Evolutionary conservation across 2,888 invertebrate genomes (phyloP).

Genomic region (Dryomyza anilis): DNA sequence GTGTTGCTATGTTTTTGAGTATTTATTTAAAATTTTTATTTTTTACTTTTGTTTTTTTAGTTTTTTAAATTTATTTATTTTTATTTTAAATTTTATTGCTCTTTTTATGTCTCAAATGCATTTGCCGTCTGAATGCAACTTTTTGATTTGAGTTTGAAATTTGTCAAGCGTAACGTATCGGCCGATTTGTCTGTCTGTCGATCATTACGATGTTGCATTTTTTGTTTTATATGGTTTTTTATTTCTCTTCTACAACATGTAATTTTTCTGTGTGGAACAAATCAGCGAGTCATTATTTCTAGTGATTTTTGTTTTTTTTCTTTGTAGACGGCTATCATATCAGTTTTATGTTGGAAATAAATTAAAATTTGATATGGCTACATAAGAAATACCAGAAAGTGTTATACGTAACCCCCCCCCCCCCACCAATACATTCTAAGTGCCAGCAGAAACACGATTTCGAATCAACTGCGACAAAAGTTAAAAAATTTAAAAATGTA

Average conservation of each 20-base stretch:
- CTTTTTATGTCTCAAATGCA: background rate
- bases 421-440: background rate
- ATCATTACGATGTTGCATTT: constrained; percentile 1
- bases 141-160: background rate
- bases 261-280: constrained; percentile 5
- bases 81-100: background rate
- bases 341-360: constrained; percentile 13
- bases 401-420: background rate
- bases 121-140: background rate
- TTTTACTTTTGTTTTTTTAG: background rate
- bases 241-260: background rate
- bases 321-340: constrained; percentile 7
- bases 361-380: background rate
- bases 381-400: background rate
- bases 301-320: too few species aligned
- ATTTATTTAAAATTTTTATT: too few species aligned
- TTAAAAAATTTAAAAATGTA: too few species aligned
- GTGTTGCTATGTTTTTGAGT: too few species aligned
- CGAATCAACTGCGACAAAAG: background rate
- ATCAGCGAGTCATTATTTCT: constrained; percentile 7
- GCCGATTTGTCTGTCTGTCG: constrained; percentile 5
- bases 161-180: constrained; percentile 6
- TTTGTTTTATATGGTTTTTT: background rate
- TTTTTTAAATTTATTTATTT: background rate
- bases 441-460: background rate